Percentiles rank a stretch among this genome's conserved stretches.
Evolutionary conservation across 1,140 invertebrate genomes (phyloP).

Genomic region (Palaemon carinicauda): DNA sequence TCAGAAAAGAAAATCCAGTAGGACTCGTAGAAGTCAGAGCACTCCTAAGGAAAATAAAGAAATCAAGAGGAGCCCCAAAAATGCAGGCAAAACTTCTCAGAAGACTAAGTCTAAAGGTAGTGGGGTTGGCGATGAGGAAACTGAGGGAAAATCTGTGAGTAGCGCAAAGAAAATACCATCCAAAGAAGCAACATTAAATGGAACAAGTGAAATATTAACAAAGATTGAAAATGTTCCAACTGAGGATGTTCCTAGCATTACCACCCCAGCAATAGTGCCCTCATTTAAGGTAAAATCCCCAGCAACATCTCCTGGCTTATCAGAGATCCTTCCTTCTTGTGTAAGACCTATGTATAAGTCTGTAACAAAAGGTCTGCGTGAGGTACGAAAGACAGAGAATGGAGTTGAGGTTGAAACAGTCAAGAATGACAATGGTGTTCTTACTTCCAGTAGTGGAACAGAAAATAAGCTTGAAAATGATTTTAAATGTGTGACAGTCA

Average conservation of each 20-base stretch:
- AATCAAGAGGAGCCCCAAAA: neutral
- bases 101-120: too few species aligned
- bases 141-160: too few species aligned
- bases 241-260: neutral
- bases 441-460: neutral
- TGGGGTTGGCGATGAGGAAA: too few species aligned
- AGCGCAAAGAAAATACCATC: neutral
- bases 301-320: neutral
- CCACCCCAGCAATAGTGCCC: neutral
- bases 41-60: conserved; percentile 2
- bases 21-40: conserved; percentile 24
- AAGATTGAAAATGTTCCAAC: too few species aligned
- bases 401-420: neutral
- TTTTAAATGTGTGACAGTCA: neutral
- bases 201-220: neutral
- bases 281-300: neutral
- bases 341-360: neutral
- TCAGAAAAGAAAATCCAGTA: conserved; percentile 33
- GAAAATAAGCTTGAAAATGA: neutral
- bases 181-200: neutral
- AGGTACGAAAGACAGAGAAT: conserved; percentile 55
- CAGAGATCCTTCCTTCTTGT: neutral
- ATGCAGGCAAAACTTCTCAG: neutral
- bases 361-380: conserved; percentile 54
- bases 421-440: neutral